Percentiles rank a stretch among this genome's conserved stretches.
Evolutionary conservation across 2,888 invertebrate species (phyloP).

Genomic region (Lucinisca nassula): DNA sequence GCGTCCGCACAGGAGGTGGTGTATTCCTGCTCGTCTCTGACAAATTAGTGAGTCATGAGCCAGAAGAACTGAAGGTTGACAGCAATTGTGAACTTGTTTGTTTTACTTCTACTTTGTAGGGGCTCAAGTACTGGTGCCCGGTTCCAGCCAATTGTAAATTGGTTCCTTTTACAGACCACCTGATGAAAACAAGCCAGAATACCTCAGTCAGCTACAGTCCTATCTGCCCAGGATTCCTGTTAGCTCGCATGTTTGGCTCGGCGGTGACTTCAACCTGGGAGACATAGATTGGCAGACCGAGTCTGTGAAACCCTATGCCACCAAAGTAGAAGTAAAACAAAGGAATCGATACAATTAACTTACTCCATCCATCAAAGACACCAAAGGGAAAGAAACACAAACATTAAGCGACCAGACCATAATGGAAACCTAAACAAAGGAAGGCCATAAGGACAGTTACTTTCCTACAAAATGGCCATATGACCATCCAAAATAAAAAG

Average conservation of each 20-base stretch:
- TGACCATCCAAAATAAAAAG: too few relatives aligned
- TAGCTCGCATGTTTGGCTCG: conserved; percentile 44
- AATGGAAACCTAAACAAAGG: too few relatives aligned
- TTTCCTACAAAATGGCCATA: too few relatives aligned
- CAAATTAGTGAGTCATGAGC: conserved; percentile 21
- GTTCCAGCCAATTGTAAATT: conserved; percentile 37
- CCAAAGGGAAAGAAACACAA: too few relatives aligned
- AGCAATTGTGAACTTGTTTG: conserved; percentile 46
- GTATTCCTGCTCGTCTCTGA: conserved; percentile 39
- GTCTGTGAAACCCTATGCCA: background rate
- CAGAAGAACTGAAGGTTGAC: conserved; percentile 26
- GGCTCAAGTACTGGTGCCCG: conserved; percentile 25
- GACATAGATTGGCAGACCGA: conserved; percentile 25
- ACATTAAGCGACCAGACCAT: too few relatives aligned
- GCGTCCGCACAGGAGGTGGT: background rate
- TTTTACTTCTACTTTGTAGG: too few relatives aligned
- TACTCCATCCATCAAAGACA: too few relatives aligned
- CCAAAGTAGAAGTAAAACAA: too few relatives aligned
- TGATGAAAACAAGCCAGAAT: conserved; percentile 22
- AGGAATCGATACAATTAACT: too few relatives aligned
- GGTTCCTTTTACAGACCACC: conserved; percentile 52
- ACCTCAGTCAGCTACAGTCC: conserved; percentile 6
- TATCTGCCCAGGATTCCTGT: conserved; percentile 14
- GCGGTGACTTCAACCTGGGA: conserved; percentile 50
- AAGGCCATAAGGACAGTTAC: too few relatives aligned